phyloP scores from a whole-genome alignment of 1,140 invertebrate genomes.

The Scaptomyza pallida region DNA sequence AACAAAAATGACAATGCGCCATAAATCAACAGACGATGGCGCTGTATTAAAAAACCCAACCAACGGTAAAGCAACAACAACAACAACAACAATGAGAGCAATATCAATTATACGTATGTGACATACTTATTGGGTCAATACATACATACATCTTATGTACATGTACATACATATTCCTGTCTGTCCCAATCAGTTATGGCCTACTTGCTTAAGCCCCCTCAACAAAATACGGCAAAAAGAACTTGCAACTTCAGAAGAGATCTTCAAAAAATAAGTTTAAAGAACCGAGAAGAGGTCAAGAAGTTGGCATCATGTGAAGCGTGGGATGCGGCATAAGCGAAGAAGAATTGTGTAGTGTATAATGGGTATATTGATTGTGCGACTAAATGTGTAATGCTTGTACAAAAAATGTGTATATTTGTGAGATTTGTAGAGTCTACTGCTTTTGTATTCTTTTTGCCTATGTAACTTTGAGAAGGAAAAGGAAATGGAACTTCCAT shows the following conservation, averaged over 20 bases:
- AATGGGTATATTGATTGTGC: no score
- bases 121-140: constrained; percentile 54
- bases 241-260: not conserved
- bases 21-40: constrained; percentile 42
- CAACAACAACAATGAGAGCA: constrained; percentile 2
- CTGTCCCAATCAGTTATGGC: constrained; percentile 10
- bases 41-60: constrained; percentile 4
- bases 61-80: constrained; percentile 32
- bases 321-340: no score
- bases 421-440: no score
- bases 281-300: constrained; percentile 28
- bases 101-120: constrained; percentile 42
- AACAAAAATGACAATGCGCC: constrained; percentile 49
- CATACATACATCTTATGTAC: no score
- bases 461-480: no score
- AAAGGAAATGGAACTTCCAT: no score
- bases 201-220: constrained; percentile 3
- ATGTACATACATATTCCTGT: constrained; percentile 5
- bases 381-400: no score
- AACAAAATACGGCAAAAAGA: not conserved
- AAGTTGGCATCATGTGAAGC: constrained; percentile 11
- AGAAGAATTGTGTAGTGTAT: no score
- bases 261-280: no score
- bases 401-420: no score
- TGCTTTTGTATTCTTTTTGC: no score